Conservation (phyloP, 53 echinoderm and acorn worm genomes). For the Luidia sarsii region DNA sequence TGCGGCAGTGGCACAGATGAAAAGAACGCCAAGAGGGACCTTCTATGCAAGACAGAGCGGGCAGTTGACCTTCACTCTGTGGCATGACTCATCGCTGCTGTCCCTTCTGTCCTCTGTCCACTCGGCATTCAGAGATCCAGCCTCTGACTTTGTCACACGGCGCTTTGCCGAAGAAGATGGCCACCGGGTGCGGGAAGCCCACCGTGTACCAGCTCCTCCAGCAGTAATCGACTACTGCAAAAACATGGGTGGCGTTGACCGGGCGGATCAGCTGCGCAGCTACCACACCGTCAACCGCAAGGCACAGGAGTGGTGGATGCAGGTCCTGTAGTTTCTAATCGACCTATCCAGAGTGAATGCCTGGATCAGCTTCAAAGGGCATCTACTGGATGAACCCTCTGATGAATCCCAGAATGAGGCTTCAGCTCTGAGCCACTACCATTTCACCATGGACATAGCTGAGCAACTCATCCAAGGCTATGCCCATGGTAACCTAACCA, state of each 20-base stretch:
- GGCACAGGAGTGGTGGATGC: slow-evolving; percentile 5
- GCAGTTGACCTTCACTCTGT: not conserved
- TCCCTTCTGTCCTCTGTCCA: slow-evolving; percentile 5
- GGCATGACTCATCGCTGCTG: not conserved
- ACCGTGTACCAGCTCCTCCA: not conserved
- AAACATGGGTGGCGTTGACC: slow-evolving; percentile 11
- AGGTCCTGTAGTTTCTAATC: not conserved
- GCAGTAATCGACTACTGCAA: not conserved
- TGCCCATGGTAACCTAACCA: no score
- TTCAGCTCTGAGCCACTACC: no score
- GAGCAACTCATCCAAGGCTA: no score
- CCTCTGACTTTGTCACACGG: not conserved
- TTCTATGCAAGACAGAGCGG: slow-evolving; percentile 29
- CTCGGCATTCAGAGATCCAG: not conserved
- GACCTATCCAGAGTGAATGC: slow-evolving; percentile 1
- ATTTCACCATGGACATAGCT: no score
- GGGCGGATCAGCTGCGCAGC: not conserved
- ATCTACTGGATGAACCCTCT: no score
- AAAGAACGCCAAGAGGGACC: slow-evolving; percentile 18
- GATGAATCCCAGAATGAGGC: no score
- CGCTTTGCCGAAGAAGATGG: not conserved
- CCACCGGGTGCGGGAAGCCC: not conserved
- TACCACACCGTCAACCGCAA: slow-evolving; percentile 11
- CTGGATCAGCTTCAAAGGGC: no score
- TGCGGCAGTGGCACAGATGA: not conserved